Evolutionary conservation across 2,797 vertebrate genomes (phyloP), one percentile per base, ranked within the genome.

Genomic region (Oryzias sinensis): DNA sequence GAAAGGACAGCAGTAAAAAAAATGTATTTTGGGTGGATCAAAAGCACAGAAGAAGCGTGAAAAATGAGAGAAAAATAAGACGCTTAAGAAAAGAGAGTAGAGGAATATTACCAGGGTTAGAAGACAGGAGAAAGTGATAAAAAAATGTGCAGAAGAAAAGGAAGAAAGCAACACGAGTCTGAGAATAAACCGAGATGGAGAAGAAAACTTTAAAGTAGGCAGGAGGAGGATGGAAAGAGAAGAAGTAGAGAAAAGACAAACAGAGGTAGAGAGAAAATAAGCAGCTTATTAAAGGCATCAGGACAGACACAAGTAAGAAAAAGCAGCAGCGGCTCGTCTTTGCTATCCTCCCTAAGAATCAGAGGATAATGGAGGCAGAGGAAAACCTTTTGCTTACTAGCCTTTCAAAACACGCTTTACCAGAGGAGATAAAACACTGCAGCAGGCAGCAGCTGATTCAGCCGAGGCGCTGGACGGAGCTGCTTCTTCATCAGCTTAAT

Each of bases 301-400:
- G 53, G 72, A 70, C 77, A 47, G 54, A 82, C 66, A 83, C 3
- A 20, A 45, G 56, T 11, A 64, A 53, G 74, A 70, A 81, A 82
- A 67, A 74, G 68, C 78, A 76, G 74, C 76, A 62, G 80, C 75
- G 74, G 44, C 18, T 63, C 62, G 72, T 86, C 59, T 59, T 22
- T 33, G 45, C 79, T 74, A 71, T 85, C 74, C 84, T 87, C 85
- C 65, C 53, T 85, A 84, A 80, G 79, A 90, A 89, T 83, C 79
- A 72, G 69, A 49, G 80, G 76, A 82, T 83, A 83, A 79, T 83
- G 74, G 82, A 81, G 85, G 81, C 79, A 75, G 75, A 75, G 78
- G 72, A 83, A 85, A 86, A 87, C 82, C 87, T 83, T 86, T 88
- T 83, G 81, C 83, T 87, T 85, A 84, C 76, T 49, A 52, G 58